These are phyloP conservation scores for Neosilurus hyrtlii DNA, from an alignment of 2,797 vertebrate species.

Conservation along the genomic window DNA sequence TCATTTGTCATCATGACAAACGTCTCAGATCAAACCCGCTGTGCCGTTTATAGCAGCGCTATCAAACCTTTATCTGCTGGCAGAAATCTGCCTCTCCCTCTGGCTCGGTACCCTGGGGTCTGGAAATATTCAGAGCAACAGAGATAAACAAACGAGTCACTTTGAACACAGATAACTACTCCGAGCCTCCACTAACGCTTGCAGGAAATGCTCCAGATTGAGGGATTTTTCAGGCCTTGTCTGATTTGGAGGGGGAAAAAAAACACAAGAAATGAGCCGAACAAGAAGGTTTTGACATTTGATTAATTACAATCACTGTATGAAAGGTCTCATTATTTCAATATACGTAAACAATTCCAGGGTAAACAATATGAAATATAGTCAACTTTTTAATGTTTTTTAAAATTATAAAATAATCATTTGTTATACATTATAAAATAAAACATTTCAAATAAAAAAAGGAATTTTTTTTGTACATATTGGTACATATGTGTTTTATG, in stretches of 20 bases:
- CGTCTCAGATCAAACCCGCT: slow-evolving; percentile 51
- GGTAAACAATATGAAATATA: neutral
- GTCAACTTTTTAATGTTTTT: neutral
- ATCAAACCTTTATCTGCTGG: slow-evolving; percentile 52
- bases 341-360: neutral
- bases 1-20: slow-evolving; percentile 58
- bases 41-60: slow-evolving; percentile 44
- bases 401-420: neutral
- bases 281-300: slow-evolving; percentile 14
- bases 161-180: slow-evolving; percentile 57
- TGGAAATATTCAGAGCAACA: slow-evolving; percentile 57
- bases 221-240: slow-evolving; percentile 51
- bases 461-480: no score
- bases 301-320: neutral
- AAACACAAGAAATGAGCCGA: neutral
- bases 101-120: slow-evolving; percentile 52
- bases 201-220: slow-evolving; percentile 57
- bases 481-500: neutral
- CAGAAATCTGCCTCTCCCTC: slow-evolving; percentile 45
- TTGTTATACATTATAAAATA: no score
- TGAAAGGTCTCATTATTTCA: slow-evolving; percentile 3
- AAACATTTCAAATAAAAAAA: neutral
- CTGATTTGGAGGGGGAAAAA: slow-evolving; percentile 39
- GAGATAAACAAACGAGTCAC: slow-evolving; percentile 51
- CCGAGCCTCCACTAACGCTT: slow-evolving; percentile 38